Base-by-base conservation (phyloP, 2,797 vertebrate genomes). In the Leptodactylus fallax region DNA sequence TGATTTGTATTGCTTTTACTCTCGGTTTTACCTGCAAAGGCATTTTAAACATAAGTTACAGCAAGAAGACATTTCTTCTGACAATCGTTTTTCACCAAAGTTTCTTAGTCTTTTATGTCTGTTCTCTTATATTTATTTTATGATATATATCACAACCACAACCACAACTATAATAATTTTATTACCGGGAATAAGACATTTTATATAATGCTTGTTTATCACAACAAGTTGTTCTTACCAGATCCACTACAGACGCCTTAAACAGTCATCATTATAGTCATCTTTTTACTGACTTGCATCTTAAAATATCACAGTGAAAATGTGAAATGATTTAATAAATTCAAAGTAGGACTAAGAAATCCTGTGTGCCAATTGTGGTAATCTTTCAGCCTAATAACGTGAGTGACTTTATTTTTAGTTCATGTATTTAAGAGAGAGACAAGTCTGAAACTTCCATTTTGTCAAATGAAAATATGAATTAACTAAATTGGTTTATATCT, bases 331-430 rank as follows among this genome's bases (percentile, higher is more conserved):
- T 23, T 65, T 81, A 81, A 81, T 81, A 9, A 65, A 81, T 81
- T 65, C 45, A 51, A 81, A 65, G 60, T 10, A 65, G 55, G 19
- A 65, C 45, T 49, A 81, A n/a, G 36, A 65, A 65, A 51, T 25
- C 45, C 12, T 81, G 45, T 65, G 49, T 25, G 17, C n/a, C 16
- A 36, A 65, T 51, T 47, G 60, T 81, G 79, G 36, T 51, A 51
- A 23, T 81, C 79, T 55, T 71, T 27, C 23, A 55, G 51, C 49
- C 45, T 83, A 71, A 56, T 83, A 55, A 49, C 21, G 8, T 56
- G 2, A 71, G 49, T 69, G 65, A 8, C 49, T 81, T 51, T 86
- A 79, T 67, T 86, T 85, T 86, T 79, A 79, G 76, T 25, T 36
- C 8, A 23, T 71, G 21, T n/a, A 45, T 86, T 71, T 80, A 80